Evolutionary conservation across 2,113 vertebrate genomes (phyloP), one percentile per base, ranked within the genome.

Genomic region (Polypterus bichir): DNA sequence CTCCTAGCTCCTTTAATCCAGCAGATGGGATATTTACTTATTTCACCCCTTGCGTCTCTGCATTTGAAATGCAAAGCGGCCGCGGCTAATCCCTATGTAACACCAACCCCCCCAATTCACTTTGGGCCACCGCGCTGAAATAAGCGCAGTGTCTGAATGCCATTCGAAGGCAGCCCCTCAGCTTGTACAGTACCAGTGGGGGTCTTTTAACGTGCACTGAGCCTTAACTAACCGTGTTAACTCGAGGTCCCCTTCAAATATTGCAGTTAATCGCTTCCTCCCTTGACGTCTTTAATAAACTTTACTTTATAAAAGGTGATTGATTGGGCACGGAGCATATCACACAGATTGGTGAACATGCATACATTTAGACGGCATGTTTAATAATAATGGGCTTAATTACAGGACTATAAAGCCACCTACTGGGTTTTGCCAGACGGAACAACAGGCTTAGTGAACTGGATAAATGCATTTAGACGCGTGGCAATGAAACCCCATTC

Each of bases 171-270:
- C 64, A 9, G 55, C 78, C 76, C 27, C 69, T 77, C 80, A 82
- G 76, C 74, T 74, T 73, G 81, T 91, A 91, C 91, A 89, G 90
- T 91, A 90, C 71, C 77, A 84, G 85, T 84, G 73, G 75, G 86
- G 82, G 84, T 81, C 86, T 86, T 92, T 94, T 92, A 70, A 86
- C 85, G 85, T 83, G 81, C 88, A 92, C 76, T 83, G 86, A 90
- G 81, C 89, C 93, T 83, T 90, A 88, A 94, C 92, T 94, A 95
- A 97, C 85, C 84, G 86, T 80, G 90, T 88, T 97, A 94, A 92
- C 88, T 89, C 83, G 82, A 85, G 74, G 83, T 84, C 85, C 86
- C 81, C 82, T 83, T 82, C 79, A 84, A 88, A 86, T 83, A 86
- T 81, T 86, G 83, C 82, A 78, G 80, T 83, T 83, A 87, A 84